A percentile compares a stretch with the other conserved stretches of the same genome.
Conservation (phyloP, 2,888 invertebrate species). For the Coenonympha arcania region DNA sequence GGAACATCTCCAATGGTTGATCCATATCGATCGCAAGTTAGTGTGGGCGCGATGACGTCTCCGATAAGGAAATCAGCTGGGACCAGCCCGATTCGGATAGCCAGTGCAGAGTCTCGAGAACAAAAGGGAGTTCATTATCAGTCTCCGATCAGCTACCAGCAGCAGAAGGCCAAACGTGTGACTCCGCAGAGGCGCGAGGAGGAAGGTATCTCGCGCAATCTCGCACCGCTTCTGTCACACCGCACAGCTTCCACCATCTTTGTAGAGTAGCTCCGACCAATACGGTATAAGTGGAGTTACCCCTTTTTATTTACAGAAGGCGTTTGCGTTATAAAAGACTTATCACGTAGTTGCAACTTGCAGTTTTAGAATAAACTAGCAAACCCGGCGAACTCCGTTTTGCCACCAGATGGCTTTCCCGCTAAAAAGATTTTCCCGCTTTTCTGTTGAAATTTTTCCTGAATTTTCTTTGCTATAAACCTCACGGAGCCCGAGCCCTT, state of each 20-base stretch:
- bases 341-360: too few relatives aligned
- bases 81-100: conserved; percentile 40
- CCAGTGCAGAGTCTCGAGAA: conserved; percentile 25
- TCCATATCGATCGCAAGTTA: conserved; percentile 28
- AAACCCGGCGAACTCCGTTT: too few relatives aligned
- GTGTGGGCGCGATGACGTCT: conserved; percentile 36
- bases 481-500: too few relatives aligned
- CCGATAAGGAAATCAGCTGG: conserved; percentile 42
- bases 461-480: too few relatives aligned
- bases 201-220: conserved; percentile 37
- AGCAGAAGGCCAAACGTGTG: conserved; percentile 14
- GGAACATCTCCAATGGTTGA: conserved; percentile 46
- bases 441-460: too few relatives aligned
- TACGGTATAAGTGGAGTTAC: conserved; percentile 1
- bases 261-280: conserved; percentile 43
- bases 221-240: conserved; percentile 42
- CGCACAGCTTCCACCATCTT: conserved; percentile 51
- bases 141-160: conserved; percentile 6
- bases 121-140: conserved; percentile 15
- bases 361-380: too few relatives aligned
- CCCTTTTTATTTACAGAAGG: too few relatives aligned
- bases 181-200: conserved; percentile 27
- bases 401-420: too few relatives aligned
- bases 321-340: too few relatives aligned
- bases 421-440: too few relatives aligned